Percentiles rank a stretch among this genome's conserved stretches.
These are phyloP conservation scores for Akabosia matsudoensis DNA, from an alignment of 1,140 invertebrate species.

Conservation along the genomic window DNA sequence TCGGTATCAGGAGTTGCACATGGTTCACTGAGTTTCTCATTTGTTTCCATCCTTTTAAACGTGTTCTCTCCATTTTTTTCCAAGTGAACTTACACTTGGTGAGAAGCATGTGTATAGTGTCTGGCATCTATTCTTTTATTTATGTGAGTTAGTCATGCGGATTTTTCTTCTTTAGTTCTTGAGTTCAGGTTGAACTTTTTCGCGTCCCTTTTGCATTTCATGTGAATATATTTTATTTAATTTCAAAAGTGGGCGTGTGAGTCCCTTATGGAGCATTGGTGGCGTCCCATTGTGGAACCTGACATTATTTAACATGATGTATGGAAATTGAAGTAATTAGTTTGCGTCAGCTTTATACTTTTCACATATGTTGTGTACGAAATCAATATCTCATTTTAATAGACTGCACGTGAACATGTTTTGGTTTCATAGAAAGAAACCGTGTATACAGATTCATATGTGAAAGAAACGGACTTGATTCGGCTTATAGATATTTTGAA, in stretches of 20 bases:
- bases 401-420: no score
- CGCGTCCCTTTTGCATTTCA: not conserved
- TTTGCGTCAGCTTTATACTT: not conserved
- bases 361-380: not conserved
- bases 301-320: conserved; percentile 2
- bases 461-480: no score
- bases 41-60: not conserved
- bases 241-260: not conserved
- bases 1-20: not conserved
- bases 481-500: no score
- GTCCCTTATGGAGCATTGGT: not conserved
- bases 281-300: not conserved
- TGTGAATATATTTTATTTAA: not conserved
- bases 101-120: conserved; percentile 4
- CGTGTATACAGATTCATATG: no score
- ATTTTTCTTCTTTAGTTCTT: not conserved
- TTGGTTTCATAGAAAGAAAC: no score
- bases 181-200: not conserved
- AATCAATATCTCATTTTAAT: no score
- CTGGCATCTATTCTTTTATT: not conserved
- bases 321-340: not conserved
- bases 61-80: not conserved
- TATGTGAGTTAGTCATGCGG: conserved; percentile 10
- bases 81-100: not conserved
- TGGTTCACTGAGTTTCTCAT: conserved; percentile 9